These are phyloP conservation scores for Callithrix jacchus DNA, from an alignment of 2,113 vertebrate species.

Conservation along the genomic window DNA sequence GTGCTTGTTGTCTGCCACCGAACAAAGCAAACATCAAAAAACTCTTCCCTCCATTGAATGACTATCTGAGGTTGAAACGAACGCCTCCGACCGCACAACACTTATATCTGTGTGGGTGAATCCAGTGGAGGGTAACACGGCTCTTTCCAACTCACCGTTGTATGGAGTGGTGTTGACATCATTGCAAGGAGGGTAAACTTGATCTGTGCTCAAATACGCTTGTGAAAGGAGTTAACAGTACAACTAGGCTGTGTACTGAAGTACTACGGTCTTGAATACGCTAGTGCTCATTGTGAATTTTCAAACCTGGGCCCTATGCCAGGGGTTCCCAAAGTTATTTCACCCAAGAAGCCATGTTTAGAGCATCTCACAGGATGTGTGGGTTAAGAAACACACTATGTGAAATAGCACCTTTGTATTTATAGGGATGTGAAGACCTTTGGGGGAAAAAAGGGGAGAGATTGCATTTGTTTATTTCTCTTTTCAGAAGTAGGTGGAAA, in stretches of 20 bases:
- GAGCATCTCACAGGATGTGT: neutral
- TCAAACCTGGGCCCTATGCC: too few relatives aligned
- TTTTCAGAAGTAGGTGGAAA: neutral
- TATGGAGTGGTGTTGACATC: neutral
- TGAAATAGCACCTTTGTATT: neutral
- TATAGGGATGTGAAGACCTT: neutral
- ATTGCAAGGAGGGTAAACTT: neutral
- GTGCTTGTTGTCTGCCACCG: neutral
- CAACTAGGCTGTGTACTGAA: neutral
- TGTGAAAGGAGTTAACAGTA: neutral
- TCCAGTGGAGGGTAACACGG: neutral
- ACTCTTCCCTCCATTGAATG: neutral
- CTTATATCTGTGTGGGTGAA: neutral
- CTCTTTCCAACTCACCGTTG: neutral
- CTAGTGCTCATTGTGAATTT: neutral
- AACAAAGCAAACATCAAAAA: neutral
- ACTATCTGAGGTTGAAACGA: neutral
- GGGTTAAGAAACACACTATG: neutral
- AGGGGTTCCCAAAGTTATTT: neutral
- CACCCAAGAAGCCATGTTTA: neutral
- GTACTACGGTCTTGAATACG: neutral
- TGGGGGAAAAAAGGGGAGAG: neutral
- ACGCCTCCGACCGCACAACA: too few relatives aligned
- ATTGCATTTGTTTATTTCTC: conserved; percentile 22
- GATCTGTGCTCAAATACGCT: neutral